Evolutionary conservation across 2,888 invertebrate genomes (phyloP).

Genomic region (Pristionchus maxplancki): DNA sequence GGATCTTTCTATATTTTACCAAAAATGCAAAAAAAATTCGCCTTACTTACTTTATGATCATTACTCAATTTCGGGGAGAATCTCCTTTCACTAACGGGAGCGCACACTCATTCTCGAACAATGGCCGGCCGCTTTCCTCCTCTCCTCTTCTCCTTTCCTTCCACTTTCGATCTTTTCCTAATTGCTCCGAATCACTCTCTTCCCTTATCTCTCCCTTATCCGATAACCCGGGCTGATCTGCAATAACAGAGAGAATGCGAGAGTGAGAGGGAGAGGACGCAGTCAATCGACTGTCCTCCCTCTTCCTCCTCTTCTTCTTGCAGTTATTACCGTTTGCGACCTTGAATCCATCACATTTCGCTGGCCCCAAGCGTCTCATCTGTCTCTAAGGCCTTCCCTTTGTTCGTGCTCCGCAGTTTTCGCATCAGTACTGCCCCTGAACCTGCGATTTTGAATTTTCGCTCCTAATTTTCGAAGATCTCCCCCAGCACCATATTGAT

Average conservation of each 20-base stretch:
- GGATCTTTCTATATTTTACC: not conserved
- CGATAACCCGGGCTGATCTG: conserved; percentile 4
- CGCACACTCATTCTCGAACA: conserved; percentile 9
- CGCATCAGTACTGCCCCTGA: not conserved
- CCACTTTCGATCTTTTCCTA: conserved; percentile 41
- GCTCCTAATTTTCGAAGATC: no score
- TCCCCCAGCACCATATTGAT: no score
- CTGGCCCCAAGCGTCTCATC: not conserved
- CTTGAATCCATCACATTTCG: conserved; percentile 36
- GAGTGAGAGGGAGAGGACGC: not conserved
- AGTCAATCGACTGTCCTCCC: not conserved
- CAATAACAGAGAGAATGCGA: conserved; percentile 5
- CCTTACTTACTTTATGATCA: not conserved
- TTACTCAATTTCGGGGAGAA: not conserved
- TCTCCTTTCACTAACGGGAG: not conserved
- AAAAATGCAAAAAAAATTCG: not conserved
- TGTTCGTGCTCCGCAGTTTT: not conserved
- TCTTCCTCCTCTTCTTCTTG: conserved; percentile 20
- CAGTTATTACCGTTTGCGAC: conserved; percentile 28
- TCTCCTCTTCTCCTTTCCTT: not conserved
- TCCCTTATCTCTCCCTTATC: conserved; percentile 18
- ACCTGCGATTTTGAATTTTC: not conserved
- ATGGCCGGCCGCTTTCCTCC: not conserved
- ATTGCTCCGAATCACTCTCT: conserved; percentile 19
- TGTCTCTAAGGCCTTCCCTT: not conserved